A percentile compares a stretch with the other conserved stretches of the same genome.
These are phyloP conservation scores for Drosophila testacea DNA, from an alignment of 2,888 invertebrate genomes.

Conservation along the genomic window DNA sequence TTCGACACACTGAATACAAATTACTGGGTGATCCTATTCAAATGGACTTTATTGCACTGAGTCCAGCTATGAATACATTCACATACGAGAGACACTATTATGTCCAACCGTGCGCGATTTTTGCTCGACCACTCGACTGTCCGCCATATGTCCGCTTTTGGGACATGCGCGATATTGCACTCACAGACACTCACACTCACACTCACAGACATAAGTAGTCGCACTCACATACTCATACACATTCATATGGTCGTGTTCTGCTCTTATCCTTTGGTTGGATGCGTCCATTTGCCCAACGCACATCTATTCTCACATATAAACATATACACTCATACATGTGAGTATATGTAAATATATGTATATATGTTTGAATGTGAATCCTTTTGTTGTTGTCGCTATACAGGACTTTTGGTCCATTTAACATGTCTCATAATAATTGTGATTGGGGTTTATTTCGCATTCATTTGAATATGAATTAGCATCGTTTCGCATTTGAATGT, in stretches of 20 bases:
- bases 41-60: slow-evolving; percentile 23
- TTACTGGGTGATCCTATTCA: slow-evolving; percentile 8
- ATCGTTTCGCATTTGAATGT: slow-evolving; percentile 74
- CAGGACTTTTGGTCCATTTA: slow-evolving; percentile 83
- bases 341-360: slow-evolving; percentile 28
- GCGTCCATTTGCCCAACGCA: slow-evolving; percentile 46
- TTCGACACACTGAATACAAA: slow-evolving; percentile 4
- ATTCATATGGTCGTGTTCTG: slow-evolving; percentile 7
- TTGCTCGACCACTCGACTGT: slow-evolving; percentile 63
- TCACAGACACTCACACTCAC: slow-evolving; percentile 25
- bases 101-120: slow-evolving; percentile 11
- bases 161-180: slow-evolving; percentile 71
- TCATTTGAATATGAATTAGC: slow-evolving; percentile 83
- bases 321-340: slow-evolving; percentile 14
- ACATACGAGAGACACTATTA: slow-evolving; percentile 27
- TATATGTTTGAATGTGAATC: slow-evolving; percentile 6
- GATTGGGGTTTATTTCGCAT: slow-evolving; percentile 82
- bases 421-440: slow-evolving; percentile 83
- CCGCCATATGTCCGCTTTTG: slow-evolving; percentile 59
- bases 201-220: slow-evolving; percentile 14
- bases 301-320: slow-evolving; percentile 31
- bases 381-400: slow-evolving; percentile 53
- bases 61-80: slow-evolving; percentile 20
- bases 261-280: slow-evolving; percentile 40
- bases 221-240: neutral